phyloP scores from a whole-genome alignment of 1,140 invertebrate species.

The Penaeus japonicus region DNA sequence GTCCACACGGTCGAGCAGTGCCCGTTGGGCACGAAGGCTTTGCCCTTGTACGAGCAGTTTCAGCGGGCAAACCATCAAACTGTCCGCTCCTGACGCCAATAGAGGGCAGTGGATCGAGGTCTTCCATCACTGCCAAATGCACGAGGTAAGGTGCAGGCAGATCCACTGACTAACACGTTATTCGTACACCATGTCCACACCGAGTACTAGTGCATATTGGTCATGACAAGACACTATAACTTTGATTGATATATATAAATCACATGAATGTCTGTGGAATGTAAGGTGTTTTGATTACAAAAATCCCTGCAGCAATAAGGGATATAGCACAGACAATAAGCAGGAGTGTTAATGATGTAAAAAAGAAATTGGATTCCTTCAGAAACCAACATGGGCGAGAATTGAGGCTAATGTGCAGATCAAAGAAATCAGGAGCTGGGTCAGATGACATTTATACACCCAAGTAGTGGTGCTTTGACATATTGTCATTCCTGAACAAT shows the following conservation, averaged over 20 bases:
- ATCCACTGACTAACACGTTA: no score
- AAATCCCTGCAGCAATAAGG: conserved; percentile 6
- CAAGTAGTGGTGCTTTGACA: not conserved
- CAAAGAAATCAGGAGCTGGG: not conserved
- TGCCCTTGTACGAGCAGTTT: not conserved
- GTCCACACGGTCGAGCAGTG: no score
- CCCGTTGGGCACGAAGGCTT: not conserved
- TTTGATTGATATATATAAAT: conserved; percentile 8
- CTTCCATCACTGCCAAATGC: no score
- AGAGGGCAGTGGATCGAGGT: no score
- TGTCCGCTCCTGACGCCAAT: not conserved
- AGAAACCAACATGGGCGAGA: not conserved
- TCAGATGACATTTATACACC: not conserved
- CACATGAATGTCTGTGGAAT: conserved; percentile 11
- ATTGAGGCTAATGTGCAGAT: not conserved
- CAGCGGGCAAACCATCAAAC: not conserved
- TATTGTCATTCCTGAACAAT: not conserved
- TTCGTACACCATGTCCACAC: conserved; percentile 21
- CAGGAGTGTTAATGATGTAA: not conserved
- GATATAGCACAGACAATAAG: not conserved
- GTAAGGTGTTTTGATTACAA: not conserved
- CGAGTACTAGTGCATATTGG: conserved; percentile 11
- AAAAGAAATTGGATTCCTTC: not conserved
- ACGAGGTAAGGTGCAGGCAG: no score
- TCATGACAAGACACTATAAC: not conserved